phyloP scores from a whole-genome alignment of 2,888 invertebrate species.

The Tipula lateralis region DNA sequence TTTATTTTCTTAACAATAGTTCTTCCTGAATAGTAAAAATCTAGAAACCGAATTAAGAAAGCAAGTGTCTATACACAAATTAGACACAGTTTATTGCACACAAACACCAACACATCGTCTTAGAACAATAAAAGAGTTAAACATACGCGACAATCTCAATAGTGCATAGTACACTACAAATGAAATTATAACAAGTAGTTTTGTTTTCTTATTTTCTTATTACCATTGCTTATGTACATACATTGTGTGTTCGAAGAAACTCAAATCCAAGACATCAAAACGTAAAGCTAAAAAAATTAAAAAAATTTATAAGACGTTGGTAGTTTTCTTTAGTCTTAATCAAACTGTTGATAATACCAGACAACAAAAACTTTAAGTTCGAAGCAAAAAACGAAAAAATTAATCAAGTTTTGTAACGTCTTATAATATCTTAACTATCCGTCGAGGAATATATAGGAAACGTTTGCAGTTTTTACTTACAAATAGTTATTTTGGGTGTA shows the following conservation, averaged over 20 bases:
- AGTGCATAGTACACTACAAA: not conserved
- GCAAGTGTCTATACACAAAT: not conserved
- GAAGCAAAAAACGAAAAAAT: not conserved
- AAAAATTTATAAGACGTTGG: not conserved
- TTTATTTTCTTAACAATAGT: not conserved
- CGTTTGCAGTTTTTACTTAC: not conserved
- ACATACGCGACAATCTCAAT: not conserved
- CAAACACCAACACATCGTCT: not conserved
- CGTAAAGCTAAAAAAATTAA: not conserved
- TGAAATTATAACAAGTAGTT: not conserved
- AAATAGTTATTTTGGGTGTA: not conserved
- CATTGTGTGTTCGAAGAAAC: not conserved
- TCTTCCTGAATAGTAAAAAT: not conserved
- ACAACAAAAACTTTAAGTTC: not conserved
- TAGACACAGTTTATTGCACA: not conserved
- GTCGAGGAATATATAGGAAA: not conserved
- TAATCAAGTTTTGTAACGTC: not conserved
- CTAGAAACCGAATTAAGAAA: not conserved
- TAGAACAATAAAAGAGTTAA: not conserved
- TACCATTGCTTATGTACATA: not conserved
- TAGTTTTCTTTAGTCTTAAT: slow-evolving; percentile 15
- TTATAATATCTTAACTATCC: not conserved
- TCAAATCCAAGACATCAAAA: not conserved
- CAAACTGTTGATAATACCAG: slow-evolving; percentile 7
- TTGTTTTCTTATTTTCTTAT: not conserved